Conservation (phyloP, 2,888 invertebrate genomes). For the Lepidocyrtinus sp. region DNA sequence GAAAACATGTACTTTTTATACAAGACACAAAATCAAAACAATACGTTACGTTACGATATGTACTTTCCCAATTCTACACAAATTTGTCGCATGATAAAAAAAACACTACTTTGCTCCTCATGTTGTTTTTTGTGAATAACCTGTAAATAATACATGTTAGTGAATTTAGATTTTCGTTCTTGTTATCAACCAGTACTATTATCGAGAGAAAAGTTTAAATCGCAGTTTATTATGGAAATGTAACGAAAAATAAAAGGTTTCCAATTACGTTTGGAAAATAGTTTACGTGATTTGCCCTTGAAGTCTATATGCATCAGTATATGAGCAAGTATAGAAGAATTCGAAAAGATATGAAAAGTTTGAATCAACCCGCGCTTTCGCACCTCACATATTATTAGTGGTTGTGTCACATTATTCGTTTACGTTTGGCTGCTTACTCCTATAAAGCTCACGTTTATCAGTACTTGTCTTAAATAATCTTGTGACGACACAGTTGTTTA, state of each 20-base stretch:
- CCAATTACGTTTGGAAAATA: neutral
- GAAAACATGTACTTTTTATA: constrained; percentile 9
- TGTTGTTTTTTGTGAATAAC: constrained; percentile 10
- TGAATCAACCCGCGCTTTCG: too few species aligned
- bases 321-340: neutral
- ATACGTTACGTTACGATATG: neutral
- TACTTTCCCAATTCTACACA: neutral
- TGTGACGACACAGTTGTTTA: too few species aligned
- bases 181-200: neutral
- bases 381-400: too few species aligned
- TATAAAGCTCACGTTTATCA: too few species aligned
- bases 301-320: neutral
- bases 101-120: constrained; percentile 7
- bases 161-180: neutral
- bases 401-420: too few species aligned
- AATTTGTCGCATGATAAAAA: neutral
- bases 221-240: constrained; percentile 10
- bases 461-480: too few species aligned
- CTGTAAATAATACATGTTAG: constrained; percentile 1
- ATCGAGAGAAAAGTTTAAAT: constrained; percentile 13
- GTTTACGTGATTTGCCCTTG: neutral
- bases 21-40: constrained; percentile 13
- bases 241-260: neutral
- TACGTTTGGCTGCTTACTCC: too few species aligned
- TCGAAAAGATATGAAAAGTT: neutral